Percentiles rank a stretch among this genome's conserved stretches.
These are phyloP conservation scores for Ahaetulla prasina DNA, from an alignment of 2,113 vertebrate species.

Conservation along the genomic window DNA sequence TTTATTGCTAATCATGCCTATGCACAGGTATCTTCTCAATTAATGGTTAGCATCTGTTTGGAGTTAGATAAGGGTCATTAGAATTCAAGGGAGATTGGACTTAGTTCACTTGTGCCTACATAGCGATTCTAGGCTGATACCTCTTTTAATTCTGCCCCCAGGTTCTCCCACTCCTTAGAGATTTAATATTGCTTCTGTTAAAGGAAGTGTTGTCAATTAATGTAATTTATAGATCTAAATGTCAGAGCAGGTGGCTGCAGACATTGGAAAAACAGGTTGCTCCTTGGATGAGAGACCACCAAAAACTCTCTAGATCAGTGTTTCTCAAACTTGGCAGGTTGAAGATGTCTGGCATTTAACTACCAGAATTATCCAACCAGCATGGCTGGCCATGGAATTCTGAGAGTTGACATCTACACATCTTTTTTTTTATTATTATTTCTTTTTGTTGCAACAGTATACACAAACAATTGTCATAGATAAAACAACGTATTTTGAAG, in stretches of 20 bases:
- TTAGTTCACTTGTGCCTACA: background rate
- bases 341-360: background rate
- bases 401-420: background rate
- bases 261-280: background rate
- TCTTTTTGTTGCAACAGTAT: too few species aligned
- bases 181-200: background rate
- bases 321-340: background rate
- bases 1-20: background rate
- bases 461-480: too few species aligned
- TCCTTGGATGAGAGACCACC: background rate
- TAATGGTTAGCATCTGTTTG: background rate
- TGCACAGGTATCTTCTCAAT: background rate
- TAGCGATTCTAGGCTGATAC: background rate
- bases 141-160: background rate
- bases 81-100: background rate
- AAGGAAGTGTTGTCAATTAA: background rate
- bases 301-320: background rate
- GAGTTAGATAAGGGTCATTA: background rate
- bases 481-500: too few species aligned
- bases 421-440: too few species aligned
- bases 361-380: background rate
- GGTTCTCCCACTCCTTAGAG: background rate
- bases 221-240: background rate
- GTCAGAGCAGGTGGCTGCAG: background rate
- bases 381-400: background rate